These are phyloP conservation scores for Cynoglossus semilaevis DNA, from an alignment of 2,113 vertebrate genomes.

Conservation along the genomic window DNA sequence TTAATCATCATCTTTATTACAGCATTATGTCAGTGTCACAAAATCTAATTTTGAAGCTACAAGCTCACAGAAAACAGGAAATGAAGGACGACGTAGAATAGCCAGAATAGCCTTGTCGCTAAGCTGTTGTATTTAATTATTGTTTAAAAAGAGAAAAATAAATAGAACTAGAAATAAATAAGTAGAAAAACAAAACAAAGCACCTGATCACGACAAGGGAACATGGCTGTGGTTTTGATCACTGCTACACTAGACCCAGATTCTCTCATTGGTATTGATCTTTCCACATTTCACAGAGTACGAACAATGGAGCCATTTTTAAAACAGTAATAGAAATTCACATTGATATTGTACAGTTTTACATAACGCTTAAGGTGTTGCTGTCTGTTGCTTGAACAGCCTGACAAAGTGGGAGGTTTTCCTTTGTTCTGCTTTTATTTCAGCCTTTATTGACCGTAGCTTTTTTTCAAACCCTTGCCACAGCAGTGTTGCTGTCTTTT, in stretches of 20 bases:
- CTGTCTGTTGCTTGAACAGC: not conserved
- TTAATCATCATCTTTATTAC: not conserved
- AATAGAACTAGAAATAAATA: not conserved
- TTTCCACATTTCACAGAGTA: constrained; percentile 11
- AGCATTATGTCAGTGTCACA: constrained; percentile 21
- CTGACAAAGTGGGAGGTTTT: constrained; percentile 7
- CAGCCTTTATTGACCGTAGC: constrained; percentile 3
- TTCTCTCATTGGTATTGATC: constrained; percentile 33
- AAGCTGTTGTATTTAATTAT: constrained; percentile 9
- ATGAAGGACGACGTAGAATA: constrained; percentile 9
- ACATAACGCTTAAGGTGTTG: not conserved
- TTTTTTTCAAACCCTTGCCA: not conserved
- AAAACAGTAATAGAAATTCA: not conserved
- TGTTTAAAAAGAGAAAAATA: constrained; percentile 11
- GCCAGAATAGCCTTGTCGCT: constrained; percentile 1
- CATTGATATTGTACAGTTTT: not conserved
- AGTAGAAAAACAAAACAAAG: not conserved
- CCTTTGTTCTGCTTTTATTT: not conserved
- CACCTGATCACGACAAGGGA: too few relatives aligned
- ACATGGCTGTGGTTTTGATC: constrained; percentile 34
- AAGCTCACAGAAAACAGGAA: constrained; percentile 15
- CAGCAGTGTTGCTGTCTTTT: constrained; percentile 5
- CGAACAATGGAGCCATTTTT: too few relatives aligned
- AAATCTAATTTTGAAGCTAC: constrained; percentile 16
- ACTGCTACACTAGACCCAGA: not conserved